Conservation (phyloP, 1,140 invertebrate genomes). For the Thaumatotibia leucotreta region DNA sequence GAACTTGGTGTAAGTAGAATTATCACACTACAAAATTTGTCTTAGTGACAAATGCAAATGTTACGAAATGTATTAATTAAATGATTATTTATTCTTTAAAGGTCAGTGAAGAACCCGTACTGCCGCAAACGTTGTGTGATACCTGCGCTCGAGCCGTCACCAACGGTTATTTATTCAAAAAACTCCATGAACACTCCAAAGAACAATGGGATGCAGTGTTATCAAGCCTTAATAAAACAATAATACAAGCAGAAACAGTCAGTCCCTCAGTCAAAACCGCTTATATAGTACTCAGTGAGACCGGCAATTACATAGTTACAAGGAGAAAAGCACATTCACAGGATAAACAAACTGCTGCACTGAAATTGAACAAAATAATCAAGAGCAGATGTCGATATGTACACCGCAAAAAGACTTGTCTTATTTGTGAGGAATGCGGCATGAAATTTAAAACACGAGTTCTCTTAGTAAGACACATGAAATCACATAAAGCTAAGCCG, state of each 20-base stretch:
- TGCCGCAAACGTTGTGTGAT: constrained; percentile 46
- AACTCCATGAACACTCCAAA: constrained; percentile 38
- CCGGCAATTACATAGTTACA: constrained; percentile 37
- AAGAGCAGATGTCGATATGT: constrained; percentile 33
- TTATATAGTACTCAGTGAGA: constrained; percentile 41
- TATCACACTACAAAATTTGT: neutral
- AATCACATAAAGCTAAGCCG: constrained; percentile 29
- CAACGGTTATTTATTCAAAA: constrained; percentile 46
- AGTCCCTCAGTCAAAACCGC: constrained; percentile 29
- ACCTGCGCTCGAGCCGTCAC: constrained; percentile 39
- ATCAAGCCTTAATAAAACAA: constrained; percentile 23
- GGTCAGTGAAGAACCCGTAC: constrained; percentile 30
- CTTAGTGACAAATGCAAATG: neutral
- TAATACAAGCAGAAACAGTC: constrained; percentile 26
- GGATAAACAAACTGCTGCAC: constrained; percentile 33
- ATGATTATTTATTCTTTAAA: constrained; percentile 27
- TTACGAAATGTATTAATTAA: neutral
- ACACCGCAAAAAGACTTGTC: constrained; percentile 23
- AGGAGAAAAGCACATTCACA: constrained; percentile 26
- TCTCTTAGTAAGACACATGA: constrained; percentile 37
- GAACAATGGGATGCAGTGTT: constrained; percentile 38
- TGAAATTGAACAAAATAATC: constrained; percentile 41
- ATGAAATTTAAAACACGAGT: constrained; percentile 31
- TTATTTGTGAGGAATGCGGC: constrained; percentile 41
- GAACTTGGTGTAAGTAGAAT: constrained; percentile 40